These are phyloP conservation scores for Linepithema humile DNA, from an alignment of 1,140 invertebrate species.

Conservation along the genomic window DNA sequence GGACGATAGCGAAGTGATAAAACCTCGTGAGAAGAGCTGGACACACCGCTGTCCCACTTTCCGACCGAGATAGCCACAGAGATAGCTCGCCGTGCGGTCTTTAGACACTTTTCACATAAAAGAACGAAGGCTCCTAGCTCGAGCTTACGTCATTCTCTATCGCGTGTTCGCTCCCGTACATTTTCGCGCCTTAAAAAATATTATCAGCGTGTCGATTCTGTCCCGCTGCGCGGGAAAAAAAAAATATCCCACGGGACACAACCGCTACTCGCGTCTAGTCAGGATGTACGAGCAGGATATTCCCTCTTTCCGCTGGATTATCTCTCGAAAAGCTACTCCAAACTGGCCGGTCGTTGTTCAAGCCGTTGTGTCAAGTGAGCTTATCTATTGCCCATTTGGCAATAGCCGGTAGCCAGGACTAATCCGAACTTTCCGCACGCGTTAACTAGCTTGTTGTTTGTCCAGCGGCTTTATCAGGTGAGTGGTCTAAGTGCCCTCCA, in stretches of 20 bases:
- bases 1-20: conserved; percentile 68
- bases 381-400: background rate
- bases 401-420: background rate
- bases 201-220: background rate
- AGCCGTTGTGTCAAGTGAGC: background rate
- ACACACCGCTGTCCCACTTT: conserved; percentile 67
- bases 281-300: background rate
- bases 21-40: conserved; percentile 60
- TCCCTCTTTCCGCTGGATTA: background rate
- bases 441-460: background rate
- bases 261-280: background rate
- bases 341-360: background rate
- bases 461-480: conserved; percentile 17
- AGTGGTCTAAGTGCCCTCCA: background rate
- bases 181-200: background rate
- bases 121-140: conserved; percentile 54
- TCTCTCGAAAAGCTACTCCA: background rate
- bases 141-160: conserved; percentile 29
- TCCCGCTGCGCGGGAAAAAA: background rate
- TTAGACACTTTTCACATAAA: conserved; percentile 59
- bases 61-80: conserved; percentile 63
- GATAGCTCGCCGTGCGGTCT: conserved; percentile 61
- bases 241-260: background rate
- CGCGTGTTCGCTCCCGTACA: background rate
- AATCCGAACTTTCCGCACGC: background rate